These are phyloP conservation scores for Mustela nigripes DNA, from an alignment of 2,113 vertebrate species.

Conservation along the genomic window DNA sequence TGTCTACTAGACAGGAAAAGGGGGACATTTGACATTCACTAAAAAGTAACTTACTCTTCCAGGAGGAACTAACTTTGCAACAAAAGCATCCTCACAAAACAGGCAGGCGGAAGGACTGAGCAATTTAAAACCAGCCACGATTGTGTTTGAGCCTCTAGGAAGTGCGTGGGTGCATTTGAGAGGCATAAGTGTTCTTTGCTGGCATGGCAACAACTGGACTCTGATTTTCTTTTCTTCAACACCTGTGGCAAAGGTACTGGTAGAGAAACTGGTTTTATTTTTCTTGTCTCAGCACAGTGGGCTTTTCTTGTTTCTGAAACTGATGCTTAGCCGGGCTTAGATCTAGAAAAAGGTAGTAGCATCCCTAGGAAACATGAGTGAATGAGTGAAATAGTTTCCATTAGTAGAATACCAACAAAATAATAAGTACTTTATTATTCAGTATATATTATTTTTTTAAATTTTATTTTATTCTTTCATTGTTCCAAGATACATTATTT, in stretches of 20 bases:
- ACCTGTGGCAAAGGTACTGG: not conserved
- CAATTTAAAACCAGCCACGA: not conserved
- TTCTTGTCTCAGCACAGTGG: not conserved
- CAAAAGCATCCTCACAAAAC: not conserved
- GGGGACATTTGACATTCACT: not conserved
- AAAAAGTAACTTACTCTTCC: not conserved
- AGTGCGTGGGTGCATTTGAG: not conserved
- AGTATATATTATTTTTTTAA: not conserved
- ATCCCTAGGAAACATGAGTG: not conserved
- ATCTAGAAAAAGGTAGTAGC: not conserved
- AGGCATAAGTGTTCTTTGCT: too few relatives aligned
- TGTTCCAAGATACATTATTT: too few relatives aligned
- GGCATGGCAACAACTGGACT: not conserved
- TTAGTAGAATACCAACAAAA: not conserved
- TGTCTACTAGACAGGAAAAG: not conserved
- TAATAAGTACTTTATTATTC: not conserved
- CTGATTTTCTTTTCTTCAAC: rapidly evolving
- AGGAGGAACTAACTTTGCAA: not conserved
- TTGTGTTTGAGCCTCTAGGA: not conserved
- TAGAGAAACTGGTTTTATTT: not conserved
- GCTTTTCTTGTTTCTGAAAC: not conserved
- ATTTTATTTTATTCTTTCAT: too few relatives aligned
- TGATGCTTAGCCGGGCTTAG: not conserved
- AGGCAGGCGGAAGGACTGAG: not conserved
- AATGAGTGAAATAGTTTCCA: not conserved